Conservation (phyloP, 1,140 invertebrate genomes). For the Lasioglossum albipes region DNA sequence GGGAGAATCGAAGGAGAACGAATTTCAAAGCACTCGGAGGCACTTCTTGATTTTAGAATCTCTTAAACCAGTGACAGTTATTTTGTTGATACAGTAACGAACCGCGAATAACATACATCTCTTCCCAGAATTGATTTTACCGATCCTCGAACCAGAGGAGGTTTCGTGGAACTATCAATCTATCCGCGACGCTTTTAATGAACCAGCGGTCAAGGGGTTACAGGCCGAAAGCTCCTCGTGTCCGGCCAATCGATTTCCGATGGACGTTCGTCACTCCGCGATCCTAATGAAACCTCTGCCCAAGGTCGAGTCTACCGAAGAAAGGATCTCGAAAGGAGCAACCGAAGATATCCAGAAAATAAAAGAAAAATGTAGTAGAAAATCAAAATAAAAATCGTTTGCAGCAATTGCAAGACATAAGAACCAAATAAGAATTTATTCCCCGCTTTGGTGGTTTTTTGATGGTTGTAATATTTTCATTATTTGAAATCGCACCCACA, state of each 20-base stretch:
- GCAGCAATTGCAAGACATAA: too few species aligned
- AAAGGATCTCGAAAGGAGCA: neutral
- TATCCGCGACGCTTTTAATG: neutral
- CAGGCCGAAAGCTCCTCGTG: neutral
- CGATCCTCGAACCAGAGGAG: neutral
- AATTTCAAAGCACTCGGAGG: neutral
- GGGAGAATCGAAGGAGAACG: conserved; percentile 5
- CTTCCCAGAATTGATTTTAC: neutral
- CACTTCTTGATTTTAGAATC: too few species aligned
- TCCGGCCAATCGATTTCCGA: conserved; percentile 42
- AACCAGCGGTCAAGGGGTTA: neutral
- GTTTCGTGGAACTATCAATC: neutral
- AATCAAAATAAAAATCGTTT: too few species aligned
- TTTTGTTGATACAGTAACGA: conserved; percentile 9
- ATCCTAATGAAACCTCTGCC: conserved; percentile 41
- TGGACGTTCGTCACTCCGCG: conserved; percentile 27
- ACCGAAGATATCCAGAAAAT: too few species aligned
- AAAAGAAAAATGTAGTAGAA: too few species aligned
- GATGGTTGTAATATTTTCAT: too few species aligned
- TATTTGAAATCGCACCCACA: too few species aligned
- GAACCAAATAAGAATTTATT: too few species aligned
- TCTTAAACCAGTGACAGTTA: too few species aligned
- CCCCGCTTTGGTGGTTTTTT: too few species aligned
- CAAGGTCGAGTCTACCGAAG: neutral
- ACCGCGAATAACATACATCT: conserved; percentile 3